Base-by-base conservation (phyloP, 2,888 invertebrate genomes). In the Melipona bicolor region DNA sequence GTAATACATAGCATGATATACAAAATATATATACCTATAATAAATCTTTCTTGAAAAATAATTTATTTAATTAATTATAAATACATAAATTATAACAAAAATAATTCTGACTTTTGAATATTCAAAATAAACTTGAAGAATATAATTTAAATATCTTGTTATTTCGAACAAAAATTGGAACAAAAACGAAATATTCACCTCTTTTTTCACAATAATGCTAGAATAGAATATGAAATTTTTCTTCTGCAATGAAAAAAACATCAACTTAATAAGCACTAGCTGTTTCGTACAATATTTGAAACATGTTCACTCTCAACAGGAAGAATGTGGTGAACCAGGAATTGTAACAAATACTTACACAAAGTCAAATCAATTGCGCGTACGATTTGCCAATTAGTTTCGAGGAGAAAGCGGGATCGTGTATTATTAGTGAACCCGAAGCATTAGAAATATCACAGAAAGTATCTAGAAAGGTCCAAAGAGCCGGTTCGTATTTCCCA, bases 371-470 rank as follows among this genome's bases (percentile, higher is more conserved):
- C 68, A 71, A 80, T 71, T 65, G 52, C 50, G 56, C 27, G 67
- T 54, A 49, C 56, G 70, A 70, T 80, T 74, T 74, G 54, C 69
- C 70, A 82, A 82, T 82, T 82, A 81, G 71, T 61, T 81, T 56
- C 11, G 15, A 68, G 43, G 82, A 67, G 83, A 83, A 83, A 83
- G 82, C 50, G 65, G 59, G 27, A 78, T 82, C 82, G 74, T 75
- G 70, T 67, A 81, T 82, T 75, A 67, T 59, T 75, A 52, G 49
- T 43, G 70, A 75, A 75, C 56, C 24, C 59, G 43, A 69, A 80
- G 54, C 52, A 68, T 72, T 81, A 27, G 67, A 67, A 83, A 49
- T 81, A 76, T 76, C 61, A 49, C 67, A 19, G 82, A 61, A 75
- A 70, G 74, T 75, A 61, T 68, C 56, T 76, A 49, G 82, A 75